Percentiles rank a stretch among this genome's conserved stretches.
Conservation (phyloP, 35 echinoderm and acorn worm genomes). For the Stichopus chloronotus region DNA sequence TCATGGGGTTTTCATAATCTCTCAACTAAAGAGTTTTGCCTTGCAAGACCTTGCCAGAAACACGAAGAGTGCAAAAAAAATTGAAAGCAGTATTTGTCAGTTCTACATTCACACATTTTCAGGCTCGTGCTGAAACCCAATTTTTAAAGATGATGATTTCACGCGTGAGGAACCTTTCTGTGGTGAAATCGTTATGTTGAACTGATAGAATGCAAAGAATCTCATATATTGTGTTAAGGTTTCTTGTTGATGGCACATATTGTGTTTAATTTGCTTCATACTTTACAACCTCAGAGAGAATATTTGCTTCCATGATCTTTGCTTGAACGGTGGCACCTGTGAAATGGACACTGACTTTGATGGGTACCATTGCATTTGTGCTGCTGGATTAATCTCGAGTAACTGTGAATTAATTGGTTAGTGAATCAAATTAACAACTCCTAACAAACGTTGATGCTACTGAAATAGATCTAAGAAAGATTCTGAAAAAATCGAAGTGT, state of each 20-base stretch:
- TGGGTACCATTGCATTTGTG: not conserved
- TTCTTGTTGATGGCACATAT: not conserved
- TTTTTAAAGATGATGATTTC: too few relatives aligned
- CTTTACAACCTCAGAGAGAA: slow-evolving; percentile 12
- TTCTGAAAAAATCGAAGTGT: too few relatives aligned
- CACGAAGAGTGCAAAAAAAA: too few relatives aligned
- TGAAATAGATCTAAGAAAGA: too few relatives aligned
- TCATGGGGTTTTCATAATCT: too few relatives aligned
- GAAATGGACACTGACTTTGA: not conserved
- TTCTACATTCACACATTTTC: too few relatives aligned
- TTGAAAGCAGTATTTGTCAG: too few relatives aligned
- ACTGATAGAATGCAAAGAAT: not conserved
- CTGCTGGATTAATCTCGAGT: not conserved
- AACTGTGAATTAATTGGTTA: slow-evolving; percentile 49
- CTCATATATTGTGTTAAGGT: not conserved
- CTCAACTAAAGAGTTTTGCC: too few relatives aligned
- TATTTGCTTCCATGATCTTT: slow-evolving; percentile 7
- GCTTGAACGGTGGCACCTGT: not conserved
- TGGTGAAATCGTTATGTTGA: not conserved
- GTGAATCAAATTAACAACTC: not conserved
- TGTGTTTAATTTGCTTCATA: not conserved
- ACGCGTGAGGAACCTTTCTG: not conserved
- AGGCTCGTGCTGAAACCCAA: too few relatives aligned
- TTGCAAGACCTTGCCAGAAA: too few relatives aligned
- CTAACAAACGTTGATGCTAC: not conserved